phyloP scores from a whole-genome alignment of 1,140 invertebrate genomes.

The Heliconius melpomene region DNA sequence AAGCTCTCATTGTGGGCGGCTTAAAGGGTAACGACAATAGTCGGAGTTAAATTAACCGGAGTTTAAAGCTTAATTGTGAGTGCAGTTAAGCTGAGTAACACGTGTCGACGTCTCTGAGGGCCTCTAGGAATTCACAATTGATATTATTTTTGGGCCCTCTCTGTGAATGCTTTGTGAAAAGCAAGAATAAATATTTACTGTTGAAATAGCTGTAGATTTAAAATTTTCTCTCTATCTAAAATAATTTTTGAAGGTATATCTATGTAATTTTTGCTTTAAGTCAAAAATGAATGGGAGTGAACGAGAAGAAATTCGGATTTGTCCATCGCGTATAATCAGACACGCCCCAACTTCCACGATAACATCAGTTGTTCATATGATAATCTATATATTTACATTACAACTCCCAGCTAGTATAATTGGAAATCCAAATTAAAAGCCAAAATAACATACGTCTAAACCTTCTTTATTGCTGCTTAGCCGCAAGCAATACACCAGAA shows the following conservation, averaged over 20 bases:
- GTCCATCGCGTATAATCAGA: too few relatives aligned
- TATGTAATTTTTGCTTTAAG: too few relatives aligned
- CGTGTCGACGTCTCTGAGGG: conserved; percentile 65
- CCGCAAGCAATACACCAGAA: conserved; percentile 71
- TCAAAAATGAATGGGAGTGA: too few relatives aligned
- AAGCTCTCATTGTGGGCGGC: conserved; percentile 67
- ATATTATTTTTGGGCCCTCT: conserved; percentile 47
- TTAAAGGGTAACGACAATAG: conserved; percentile 75
- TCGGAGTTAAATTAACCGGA: conserved; percentile 75
- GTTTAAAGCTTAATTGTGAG: conserved; percentile 78
- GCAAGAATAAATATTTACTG: too few relatives aligned
- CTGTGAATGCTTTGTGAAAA: background rate
- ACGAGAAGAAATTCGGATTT: too few relatives aligned
- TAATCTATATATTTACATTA: background rate
- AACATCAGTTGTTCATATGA: background rate
- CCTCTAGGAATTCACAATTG: conserved; percentile 54
- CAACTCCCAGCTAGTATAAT: background rate
- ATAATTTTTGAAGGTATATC: too few relatives aligned
- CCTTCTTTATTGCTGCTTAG: conserved; percentile 54
- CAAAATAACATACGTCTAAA: conserved; percentile 42
- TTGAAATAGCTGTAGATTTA: too few relatives aligned
- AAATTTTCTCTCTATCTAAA: too few relatives aligned
- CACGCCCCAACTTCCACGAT: too few relatives aligned
- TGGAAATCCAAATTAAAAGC: background rate
- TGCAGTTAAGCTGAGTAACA: conserved; percentile 73